Conservation (phyloP, 2,888 invertebrate genomes). For the Bellardia bayeri region DNA sequence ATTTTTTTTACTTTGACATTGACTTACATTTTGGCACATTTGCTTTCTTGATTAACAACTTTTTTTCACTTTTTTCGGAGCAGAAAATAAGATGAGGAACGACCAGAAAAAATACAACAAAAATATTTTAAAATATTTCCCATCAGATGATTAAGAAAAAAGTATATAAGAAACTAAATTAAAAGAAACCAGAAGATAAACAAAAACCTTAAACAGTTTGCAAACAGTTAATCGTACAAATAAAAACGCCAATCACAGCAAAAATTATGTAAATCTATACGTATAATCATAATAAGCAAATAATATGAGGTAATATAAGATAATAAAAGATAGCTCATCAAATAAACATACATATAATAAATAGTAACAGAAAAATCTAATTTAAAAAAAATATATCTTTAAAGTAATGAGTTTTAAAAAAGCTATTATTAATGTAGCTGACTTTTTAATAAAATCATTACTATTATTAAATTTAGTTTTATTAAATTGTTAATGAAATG, state of each 20-base stretch:
- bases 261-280: constrained; percentile 66
- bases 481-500: background rate
- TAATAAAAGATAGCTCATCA: constrained; percentile 34
- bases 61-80: constrained; percentile 39
- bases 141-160: constrained; percentile 49
- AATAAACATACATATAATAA: background rate
- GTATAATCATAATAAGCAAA: background rate
- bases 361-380: background rate
- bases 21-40: constrained; percentile 67
- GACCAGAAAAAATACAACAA: background rate
- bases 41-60: constrained; percentile 60
- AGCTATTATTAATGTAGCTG: background rate
- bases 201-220: constrained; percentile 27
- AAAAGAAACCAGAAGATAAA: constrained; percentile 32
- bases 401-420: constrained; percentile 11
- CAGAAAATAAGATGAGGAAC: constrained; percentile 18
- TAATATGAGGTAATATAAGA: constrained; percentile 55
- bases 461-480: background rate
- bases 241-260: constrained; percentile 27
- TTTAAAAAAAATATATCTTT: background rate
- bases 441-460: background rate
- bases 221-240: background rate
- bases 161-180: background rate
- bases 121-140: constrained; percentile 38
- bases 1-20: constrained; percentile 66